Percentiles rank a stretch among this genome's conserved stretches.
Evolutionary conservation across 1,140 invertebrate species (phyloP).

Genomic region (Drosophila ohnishii): DNA sequence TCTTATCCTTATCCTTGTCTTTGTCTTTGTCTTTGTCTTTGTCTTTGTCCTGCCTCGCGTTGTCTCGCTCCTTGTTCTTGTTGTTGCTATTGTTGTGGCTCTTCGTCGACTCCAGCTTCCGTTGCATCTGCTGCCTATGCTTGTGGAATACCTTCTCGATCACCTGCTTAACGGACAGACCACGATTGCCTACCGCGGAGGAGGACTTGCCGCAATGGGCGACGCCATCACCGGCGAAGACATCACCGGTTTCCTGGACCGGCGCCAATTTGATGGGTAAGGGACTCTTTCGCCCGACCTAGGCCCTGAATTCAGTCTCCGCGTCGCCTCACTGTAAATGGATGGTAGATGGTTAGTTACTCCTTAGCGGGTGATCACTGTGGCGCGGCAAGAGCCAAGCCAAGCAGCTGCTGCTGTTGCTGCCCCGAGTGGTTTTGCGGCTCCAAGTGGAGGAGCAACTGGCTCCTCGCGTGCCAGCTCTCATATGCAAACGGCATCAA

Average conservation of each 20-base stretch:
- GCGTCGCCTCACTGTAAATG: background rate
- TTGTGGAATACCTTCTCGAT: conserved; percentile 7
- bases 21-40: background rate
- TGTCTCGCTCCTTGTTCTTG: background rate
- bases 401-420: conserved; percentile 25
- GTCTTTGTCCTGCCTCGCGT: background rate
- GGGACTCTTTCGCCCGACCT: background rate
- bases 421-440: conserved; percentile 39
- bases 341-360: background rate
- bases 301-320: background rate
- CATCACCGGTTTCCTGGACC: conserved; percentile 6
- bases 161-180: conserved; percentile 5
- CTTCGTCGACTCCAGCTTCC: background rate
- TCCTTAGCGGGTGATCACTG: conserved; percentile 9
- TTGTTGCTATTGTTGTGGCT: background rate
- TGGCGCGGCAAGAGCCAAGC: background rate
- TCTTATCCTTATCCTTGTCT: background rate
- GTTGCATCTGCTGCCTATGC: background rate
- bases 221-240: conserved; percentile 1
- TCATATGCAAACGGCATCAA: conserved; percentile 65
- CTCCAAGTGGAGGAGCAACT: conserved; percentile 47
- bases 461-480: conserved; percentile 44
- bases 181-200: background rate
- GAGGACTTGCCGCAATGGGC: background rate
- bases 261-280: conserved; percentile 16